Evolutionary conservation across 2,888 invertebrate species (phyloP).

Genomic region (Trichacis sp.): DNA sequence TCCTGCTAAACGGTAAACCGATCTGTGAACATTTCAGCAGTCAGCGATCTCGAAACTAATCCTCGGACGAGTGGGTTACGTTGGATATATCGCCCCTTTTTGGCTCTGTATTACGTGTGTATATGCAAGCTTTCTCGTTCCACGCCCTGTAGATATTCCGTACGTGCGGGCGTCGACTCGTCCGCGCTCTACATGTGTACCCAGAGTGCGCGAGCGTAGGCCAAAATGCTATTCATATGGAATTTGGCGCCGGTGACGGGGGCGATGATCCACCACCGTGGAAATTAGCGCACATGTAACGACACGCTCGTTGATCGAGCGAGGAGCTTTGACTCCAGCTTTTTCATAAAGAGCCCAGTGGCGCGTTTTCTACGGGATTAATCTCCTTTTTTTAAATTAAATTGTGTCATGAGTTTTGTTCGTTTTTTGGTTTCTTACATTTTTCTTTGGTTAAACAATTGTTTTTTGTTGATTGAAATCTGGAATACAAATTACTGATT

Average conservation of each 20-base stretch:
- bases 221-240: slow-evolving; percentile 43
- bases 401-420: too few species aligned
- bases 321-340: slow-evolving; percentile 16
- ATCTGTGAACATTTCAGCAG: slow-evolving; percentile 69
- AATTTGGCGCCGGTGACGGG: slow-evolving; percentile 25
- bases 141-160: slow-evolving; percentile 19
- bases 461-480: too few species aligned
- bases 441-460: too few species aligned
- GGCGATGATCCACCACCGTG: slow-evolving; percentile 32
- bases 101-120: slow-evolving; percentile 22
- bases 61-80: slow-evolving; percentile 63
- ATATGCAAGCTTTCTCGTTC: slow-evolving; percentile 6
- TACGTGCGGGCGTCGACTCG: slow-evolving; percentile 19
- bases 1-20: slow-evolving; percentile 69
- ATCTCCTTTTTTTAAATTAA: neutral
- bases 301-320: slow-evolving; percentile 41
- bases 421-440: too few species aligned
- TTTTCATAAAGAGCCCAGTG: neutral
- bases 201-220: slow-evolving; percentile 21
- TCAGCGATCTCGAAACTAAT: slow-evolving; percentile 67
- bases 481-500: too few species aligned
- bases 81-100: slow-evolving; percentile 58
- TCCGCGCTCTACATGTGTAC: slow-evolving; percentile 34
- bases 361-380: neutral
- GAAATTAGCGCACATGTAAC: slow-evolving; percentile 43